Evolutionary conservation across 2,888 invertebrate species (phyloP).

Genomic region (Deilephila elpenor): DNA sequence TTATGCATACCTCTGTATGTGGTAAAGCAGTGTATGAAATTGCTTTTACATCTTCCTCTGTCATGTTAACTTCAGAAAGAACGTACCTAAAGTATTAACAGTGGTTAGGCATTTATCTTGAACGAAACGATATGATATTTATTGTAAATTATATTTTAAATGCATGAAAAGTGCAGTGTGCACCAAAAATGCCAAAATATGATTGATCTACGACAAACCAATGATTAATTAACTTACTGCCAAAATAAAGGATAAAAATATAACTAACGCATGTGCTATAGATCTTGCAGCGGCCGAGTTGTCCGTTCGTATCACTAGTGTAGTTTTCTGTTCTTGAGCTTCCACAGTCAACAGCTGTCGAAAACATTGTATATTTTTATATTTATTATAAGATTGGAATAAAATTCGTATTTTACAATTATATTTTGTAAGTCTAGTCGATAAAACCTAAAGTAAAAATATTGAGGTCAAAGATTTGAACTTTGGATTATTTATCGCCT

Average conservation of each 20-base stretch:
- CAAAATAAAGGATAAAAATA: background rate
- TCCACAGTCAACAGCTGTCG: slow-evolving; percentile 63
- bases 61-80: slow-evolving; percentile 62
- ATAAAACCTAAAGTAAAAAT: too few relatives aligned
- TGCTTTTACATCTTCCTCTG: slow-evolving; percentile 44
- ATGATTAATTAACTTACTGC: background rate
- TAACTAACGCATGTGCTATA: slow-evolving; percentile 63
- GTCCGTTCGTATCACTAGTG: slow-evolving; percentile 61
- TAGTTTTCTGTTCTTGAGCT: slow-evolving; percentile 51
- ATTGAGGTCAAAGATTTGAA: too few relatives aligned
- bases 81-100: slow-evolving; percentile 55
- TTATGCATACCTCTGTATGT: slow-evolving; percentile 53
- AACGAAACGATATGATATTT: too few relatives aligned
- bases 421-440: too few relatives aligned
- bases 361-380: background rate
- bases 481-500: too few relatives aligned
- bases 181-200: too few relatives aligned
- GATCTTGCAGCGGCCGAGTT: slow-evolving; percentile 52
- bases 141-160: too few relatives aligned
- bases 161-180: too few relatives aligned
- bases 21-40: slow-evolving; percentile 63
- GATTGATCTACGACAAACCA: too few relatives aligned
- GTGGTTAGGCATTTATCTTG: too few relatives aligned
- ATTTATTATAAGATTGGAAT: too few relatives aligned
- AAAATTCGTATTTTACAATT: too few relatives aligned